Evolutionary conservation across 35 echinoderm and acorn worm species (phyloP).

Genomic region (Anneissia japonica): DNA sequence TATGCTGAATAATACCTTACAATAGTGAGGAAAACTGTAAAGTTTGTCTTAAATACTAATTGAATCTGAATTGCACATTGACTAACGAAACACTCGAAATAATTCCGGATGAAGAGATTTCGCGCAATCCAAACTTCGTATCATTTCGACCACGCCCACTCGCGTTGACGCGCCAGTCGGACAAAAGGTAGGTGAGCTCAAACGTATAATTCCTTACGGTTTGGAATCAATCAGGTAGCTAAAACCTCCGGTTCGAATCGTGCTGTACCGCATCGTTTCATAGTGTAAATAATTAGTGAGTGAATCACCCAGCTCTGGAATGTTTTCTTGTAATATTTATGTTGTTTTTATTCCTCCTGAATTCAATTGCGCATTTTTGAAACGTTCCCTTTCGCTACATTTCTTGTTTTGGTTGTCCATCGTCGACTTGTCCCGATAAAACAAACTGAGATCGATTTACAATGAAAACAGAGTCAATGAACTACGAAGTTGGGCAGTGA

Average conservation of each 20-base stretch:
- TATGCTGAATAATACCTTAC: not conserved
- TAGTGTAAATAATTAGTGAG: not conserved
- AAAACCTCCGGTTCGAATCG: not conserved
- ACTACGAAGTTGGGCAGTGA: not conserved
- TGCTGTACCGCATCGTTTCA: not conserved
- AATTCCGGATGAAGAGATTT: not conserved
- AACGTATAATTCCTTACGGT: not conserved
- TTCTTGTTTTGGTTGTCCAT: not conserved
- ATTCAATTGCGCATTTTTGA: not conserved
- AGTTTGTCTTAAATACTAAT: not conserved
- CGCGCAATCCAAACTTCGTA: not conserved
- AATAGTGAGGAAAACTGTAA: not conserved
- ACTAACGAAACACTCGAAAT: not conserved
- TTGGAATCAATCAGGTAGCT: not conserved
- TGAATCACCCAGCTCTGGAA: not conserved
- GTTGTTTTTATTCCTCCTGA: not conserved
- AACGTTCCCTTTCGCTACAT: not conserved
- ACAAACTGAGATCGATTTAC: not conserved
- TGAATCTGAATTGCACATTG: not conserved
- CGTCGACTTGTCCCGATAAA: not conserved
- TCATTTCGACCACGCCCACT: not conserved
- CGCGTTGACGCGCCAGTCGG: too few species aligned
- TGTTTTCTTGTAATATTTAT: not conserved
- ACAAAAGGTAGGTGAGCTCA: not conserved
- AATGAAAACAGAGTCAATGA: not conserved